Conservation (phyloP, 2,797 vertebrate genomes). For the Rhabdophis nuchalis region DNA sequence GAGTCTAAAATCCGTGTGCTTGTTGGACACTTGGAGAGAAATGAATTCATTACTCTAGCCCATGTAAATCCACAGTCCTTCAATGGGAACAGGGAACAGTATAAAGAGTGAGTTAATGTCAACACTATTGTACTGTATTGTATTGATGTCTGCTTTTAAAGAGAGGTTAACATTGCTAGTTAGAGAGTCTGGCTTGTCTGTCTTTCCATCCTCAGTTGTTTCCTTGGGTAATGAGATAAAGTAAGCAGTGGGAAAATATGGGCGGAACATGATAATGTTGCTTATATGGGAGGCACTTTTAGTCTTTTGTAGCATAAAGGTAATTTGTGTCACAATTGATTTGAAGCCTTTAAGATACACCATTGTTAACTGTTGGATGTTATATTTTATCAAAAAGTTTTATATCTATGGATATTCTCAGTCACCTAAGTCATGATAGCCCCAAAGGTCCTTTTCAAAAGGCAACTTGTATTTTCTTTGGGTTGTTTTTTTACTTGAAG, state of each 20-base stretch:
- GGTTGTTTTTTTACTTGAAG: neutral
- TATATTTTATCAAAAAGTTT: neutral
- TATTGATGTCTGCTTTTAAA: neutral
- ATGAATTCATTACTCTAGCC: constrained; percentile 93
- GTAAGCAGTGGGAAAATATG: neutral
- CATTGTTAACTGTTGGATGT: neutral
- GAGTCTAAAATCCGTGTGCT: constrained; percentile 98
- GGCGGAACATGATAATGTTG: neutral
- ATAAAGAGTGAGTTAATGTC: constrained; percentile 80
- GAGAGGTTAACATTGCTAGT: neutral
- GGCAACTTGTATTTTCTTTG: neutral
- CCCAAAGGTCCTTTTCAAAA: neutral
- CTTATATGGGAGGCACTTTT: neutral
- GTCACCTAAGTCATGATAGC: neutral
- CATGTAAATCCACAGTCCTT: constrained; percentile 97
- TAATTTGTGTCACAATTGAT: neutral
- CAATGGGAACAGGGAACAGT: constrained; percentile 83
- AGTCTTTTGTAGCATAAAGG: neutral
- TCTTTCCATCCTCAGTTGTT: neutral
- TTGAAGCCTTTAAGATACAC: neutral
- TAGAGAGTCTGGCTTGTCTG: neutral
- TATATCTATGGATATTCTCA: neutral
- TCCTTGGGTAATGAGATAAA: neutral
- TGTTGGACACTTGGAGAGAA: constrained; percentile 93
- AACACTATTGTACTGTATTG: neutral